Evolutionary conservation across 64 coral and sea anemone genomes (phyloP).

Genomic region (Platygyra sinensis): DNA sequence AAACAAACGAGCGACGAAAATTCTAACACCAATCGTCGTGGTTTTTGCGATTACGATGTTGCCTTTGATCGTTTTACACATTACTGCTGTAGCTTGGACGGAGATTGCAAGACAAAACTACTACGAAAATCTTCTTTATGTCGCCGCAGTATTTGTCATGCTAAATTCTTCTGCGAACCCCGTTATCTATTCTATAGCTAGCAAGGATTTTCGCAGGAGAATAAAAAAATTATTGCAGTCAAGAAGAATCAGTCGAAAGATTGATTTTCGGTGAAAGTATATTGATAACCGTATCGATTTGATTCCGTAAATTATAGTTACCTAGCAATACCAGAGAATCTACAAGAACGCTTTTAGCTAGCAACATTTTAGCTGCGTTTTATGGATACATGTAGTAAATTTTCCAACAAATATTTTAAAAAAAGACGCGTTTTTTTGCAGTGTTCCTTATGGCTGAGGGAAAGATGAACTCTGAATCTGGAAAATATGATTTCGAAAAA

Average conservation of each 20-base stretch:
- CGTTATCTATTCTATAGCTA: constrained; percentile 60
- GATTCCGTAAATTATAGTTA: too few relatives aligned
- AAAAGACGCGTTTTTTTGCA: too few relatives aligned
- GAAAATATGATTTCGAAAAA: too few relatives aligned
- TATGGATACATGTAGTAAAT: too few relatives aligned
- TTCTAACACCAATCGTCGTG: constrained; percentile 60
- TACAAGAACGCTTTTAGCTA: too few relatives aligned
- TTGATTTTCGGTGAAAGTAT: neutral
- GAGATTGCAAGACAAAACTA: neutral
- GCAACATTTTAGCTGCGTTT: too few relatives aligned
- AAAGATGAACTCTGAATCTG: too few relatives aligned
- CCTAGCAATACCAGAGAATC: too few relatives aligned
- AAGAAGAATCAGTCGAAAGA: too few relatives aligned
- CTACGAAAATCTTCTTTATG: constrained; percentile 23
- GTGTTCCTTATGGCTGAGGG: too few relatives aligned
- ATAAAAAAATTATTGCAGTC: neutral
- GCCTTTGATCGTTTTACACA: constrained; percentile 40
- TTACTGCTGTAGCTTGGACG: constrained; percentile 23
- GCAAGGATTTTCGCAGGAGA: constrained; percentile 57
- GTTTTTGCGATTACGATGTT: constrained; percentile 64
- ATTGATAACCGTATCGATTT: neutral
- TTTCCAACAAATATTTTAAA: too few relatives aligned
- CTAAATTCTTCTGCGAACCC: constrained; percentile 65
- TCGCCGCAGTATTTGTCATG: constrained; percentile 19
- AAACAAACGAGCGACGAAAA: constrained; percentile 61